Evolutionary conservation across 2,797 vertebrate species (phyloP), one percentile per base, ranked within the genome.

Genomic region (Acanthiza pusilla): DNA sequence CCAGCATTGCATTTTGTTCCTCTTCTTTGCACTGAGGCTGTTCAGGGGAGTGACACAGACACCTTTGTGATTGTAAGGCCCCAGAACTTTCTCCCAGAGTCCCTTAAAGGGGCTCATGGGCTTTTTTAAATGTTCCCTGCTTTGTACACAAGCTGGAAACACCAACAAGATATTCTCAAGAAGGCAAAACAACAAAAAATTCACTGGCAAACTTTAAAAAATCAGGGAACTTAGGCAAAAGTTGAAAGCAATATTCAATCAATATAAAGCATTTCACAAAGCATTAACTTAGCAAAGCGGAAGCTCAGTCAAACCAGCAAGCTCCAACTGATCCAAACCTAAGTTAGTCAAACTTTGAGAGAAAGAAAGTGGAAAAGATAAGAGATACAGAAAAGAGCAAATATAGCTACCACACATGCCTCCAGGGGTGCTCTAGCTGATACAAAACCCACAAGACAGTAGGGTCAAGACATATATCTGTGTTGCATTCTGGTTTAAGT

Each of bases 361-460:
- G 9, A 13, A 54, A 47, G 13, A 19, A 48, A 54, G 14, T 40
- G n/a, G 9, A 25, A 47, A 68, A 53, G 2, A n/a, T 27, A 29
- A 14, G 13, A 47, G 9, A 5, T 21, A 12, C 0, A 40, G 9
- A 53, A 68, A 60, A 68, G 1, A 54, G 14, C 1, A 85, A 54
- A 40, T 15, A 40, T 16, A 53, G 15, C 23, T 38, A 40, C 16
- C 8, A 45, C 1, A 7, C 5, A 23, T 29, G 4, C 25, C 40
- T 40, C 16, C 1, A 1, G 8, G 13, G 3, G 16, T 40, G 1
- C 5, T 38, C 5, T 29, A 21, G 3, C 13, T 12, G 9, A 34
- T 14, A 76, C 5, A 11, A 42, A 50, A 17, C 1, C 5, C 48
- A 21, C 1, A 0, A 40, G 23, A 61, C 61, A 7, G 11, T 7